Evolutionary conservation across 2,888 invertebrate species (phyloP), one percentile per base, ranked within the genome.

Genomic region (Ornithoptera alexandrae): DNA sequence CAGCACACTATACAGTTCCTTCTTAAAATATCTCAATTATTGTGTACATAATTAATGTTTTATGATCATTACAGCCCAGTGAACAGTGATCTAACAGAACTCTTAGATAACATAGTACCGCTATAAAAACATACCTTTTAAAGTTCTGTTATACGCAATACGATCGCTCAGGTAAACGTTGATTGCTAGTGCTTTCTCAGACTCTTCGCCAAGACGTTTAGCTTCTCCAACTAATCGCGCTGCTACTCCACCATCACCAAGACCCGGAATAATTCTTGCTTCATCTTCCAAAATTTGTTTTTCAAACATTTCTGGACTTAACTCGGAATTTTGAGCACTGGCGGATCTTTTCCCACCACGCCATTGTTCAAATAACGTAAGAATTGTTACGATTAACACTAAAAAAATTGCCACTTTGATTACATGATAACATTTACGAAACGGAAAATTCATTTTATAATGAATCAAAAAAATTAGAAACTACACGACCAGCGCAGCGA

Each of bases 91-190:
- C 24, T 62, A 66, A 70, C 58, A 22, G 62, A 39, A 66, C 66
- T 63, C 12, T 57, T 46, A 15, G 18, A 22, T 53, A 18, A 36
- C 62, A 61, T 15, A 46, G 61, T 67, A 63, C 58, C 24, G 62
- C 36, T 46, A 57, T 46, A 65, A 65, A 65, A 65, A 73, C 72
- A 77, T 81, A 90, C 93, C 97, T 81, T 94, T 94, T 53, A 97
- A 86, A 74, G 95, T 95, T 76, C 98, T 93, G 85, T 97, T 97
- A 78, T 97, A 95, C 0, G 97, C 95, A 80, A 98, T 96, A 82
- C 96, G 95, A 83, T 98, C 97, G 83, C 98, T 98, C 10, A 98
- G 93, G 76, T 97, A 94, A 71, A 97, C 95, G 84, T 98, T 98
- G 74, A 98, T 94, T 1, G 98, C 98, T 75, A 97, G 96, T 81